phyloP scores from a whole-genome alignment of 2,888 invertebrate species.

The Cheilosia scutellata region DNA sequence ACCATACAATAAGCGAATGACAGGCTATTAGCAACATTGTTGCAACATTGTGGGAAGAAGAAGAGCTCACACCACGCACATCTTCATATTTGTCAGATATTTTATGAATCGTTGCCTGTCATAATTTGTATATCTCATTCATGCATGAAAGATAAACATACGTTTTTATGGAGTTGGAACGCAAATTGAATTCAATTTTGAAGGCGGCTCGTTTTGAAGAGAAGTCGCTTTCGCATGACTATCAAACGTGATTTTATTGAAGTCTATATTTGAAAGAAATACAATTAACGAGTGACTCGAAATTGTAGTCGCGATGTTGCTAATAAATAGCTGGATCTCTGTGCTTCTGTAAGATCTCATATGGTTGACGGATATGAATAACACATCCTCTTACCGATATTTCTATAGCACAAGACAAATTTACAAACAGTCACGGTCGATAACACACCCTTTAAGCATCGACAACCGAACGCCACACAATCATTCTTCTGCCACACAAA shows the following conservation, averaged over 20 bases:
- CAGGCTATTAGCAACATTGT: constrained; percentile 43
- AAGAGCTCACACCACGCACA: neutral
- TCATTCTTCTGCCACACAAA: constrained; percentile 21
- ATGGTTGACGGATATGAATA: too few species aligned
- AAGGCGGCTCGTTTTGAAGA: too few species aligned
- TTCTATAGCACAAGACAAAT: neutral
- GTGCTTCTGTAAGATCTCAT: too few species aligned
- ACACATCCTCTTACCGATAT: too few species aligned
- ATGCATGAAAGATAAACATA: constrained; percentile 32
- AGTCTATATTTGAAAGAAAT: too few species aligned
- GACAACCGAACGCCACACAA: constrained; percentile 28
- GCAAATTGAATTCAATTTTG: neutral
- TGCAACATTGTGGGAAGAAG: constrained; percentile 1
- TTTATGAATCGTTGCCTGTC: constrained; percentile 36
- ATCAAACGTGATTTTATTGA: too few species aligned
- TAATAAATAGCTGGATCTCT: too few species aligned
- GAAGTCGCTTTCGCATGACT: too few species aligned
- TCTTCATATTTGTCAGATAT: constrained; percentile 25
- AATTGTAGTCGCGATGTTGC: too few species aligned
- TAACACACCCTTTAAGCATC: constrained; percentile 55
- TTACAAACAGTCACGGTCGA: constrained; percentile 33
- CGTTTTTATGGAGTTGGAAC: constrained; percentile 17
- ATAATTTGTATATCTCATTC: constrained; percentile 49
- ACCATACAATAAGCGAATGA: constrained; percentile 38
- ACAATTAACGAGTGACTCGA: too few species aligned